These are phyloP conservation scores for Allolobophora icterica DNA, from an alignment of 2,888 invertebrate species.

Conservation along the genomic window DNA sequence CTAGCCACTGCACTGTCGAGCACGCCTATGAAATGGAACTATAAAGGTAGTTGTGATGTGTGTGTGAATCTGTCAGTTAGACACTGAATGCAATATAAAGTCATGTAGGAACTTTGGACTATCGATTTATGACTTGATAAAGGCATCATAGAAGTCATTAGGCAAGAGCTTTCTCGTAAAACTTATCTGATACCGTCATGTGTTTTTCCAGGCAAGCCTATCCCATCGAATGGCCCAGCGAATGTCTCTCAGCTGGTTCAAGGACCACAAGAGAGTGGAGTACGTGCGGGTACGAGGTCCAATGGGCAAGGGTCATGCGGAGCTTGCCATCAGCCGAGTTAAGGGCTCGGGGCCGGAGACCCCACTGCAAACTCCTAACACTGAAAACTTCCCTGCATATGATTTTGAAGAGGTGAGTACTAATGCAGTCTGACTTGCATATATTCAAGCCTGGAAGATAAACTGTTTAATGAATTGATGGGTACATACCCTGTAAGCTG, in stretches of 20 bases:
- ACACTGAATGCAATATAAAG: too few species aligned
- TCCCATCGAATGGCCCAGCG: constrained; percentile 93
- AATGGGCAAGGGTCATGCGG: constrained; percentile 88
- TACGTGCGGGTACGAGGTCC: constrained; percentile 98
- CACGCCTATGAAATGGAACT: too few species aligned
- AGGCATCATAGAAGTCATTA: too few species aligned
- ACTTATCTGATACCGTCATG: neutral
- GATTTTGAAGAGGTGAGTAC: constrained; percentile 59
- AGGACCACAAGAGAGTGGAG: constrained; percentile 78
- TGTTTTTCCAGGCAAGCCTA: constrained; percentile 77
- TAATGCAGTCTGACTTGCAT: neutral
- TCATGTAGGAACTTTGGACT: too few species aligned
- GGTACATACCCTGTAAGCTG: too few species aligned
- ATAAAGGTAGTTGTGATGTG: too few species aligned
- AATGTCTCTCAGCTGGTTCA: constrained; percentile 83
- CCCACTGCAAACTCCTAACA: constrained; percentile 76
- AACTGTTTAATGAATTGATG: too few species aligned
- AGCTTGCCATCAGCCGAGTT: constrained; percentile 78
- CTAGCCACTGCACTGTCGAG: too few species aligned
- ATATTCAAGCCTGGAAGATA: neutral
- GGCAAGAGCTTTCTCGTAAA: too few species aligned
- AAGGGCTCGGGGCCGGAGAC: constrained; percentile 87
- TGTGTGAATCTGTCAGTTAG: too few species aligned
- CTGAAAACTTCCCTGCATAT: constrained; percentile 44
- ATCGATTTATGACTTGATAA: too few species aligned